Percentiles rank a stretch among this genome's conserved stretches.
These are phyloP conservation scores for Morpho achilles DNA, from an alignment of 2,888 invertebrate genomes.

Conservation along the genomic window DNA sequence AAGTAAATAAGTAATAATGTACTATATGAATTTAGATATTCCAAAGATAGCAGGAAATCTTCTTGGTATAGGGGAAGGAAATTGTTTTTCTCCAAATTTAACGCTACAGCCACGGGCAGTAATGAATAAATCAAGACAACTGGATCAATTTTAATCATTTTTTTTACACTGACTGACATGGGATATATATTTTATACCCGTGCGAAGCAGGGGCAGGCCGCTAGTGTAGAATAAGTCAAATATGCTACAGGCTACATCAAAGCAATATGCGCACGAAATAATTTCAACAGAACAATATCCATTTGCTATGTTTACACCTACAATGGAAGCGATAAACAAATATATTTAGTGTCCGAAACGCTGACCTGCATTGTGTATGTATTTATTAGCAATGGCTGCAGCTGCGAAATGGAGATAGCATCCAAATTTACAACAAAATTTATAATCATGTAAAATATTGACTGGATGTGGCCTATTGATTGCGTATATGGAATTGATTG, in stretches of 20 bases:
- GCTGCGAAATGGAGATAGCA: slow-evolving; percentile 13
- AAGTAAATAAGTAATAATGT: too few relatives aligned
- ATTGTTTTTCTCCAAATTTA: too few relatives aligned
- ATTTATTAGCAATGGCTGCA: slow-evolving; percentile 16
- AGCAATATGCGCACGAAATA: slow-evolving; percentile 1
- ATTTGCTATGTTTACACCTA: slow-evolving; percentile 17
- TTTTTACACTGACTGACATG: too few relatives aligned
- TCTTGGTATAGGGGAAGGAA: too few relatives aligned
- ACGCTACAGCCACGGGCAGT: too few relatives aligned
- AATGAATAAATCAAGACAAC: too few relatives aligned
- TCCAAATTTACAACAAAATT: slow-evolving; percentile 14
- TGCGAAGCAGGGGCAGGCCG: too few relatives aligned
- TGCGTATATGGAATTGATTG: neutral
- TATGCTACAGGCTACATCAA: neutral
- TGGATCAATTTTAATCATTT: too few relatives aligned
- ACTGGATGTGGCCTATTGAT: slow-evolving; percentile 3
- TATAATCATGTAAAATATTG: slow-evolving; percentile 9
- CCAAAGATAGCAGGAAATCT: too few relatives aligned
- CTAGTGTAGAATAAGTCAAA: too few relatives aligned
- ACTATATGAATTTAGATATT: too few relatives aligned
- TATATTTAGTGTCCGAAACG: slow-evolving; percentile 8
- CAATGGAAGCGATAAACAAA: slow-evolving; percentile 15
- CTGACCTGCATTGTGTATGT: slow-evolving; percentile 18
- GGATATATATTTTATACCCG: too few relatives aligned
- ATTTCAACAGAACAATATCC: slow-evolving; percentile 7